These are phyloP conservation scores for Ailurus styani DNA, from an alignment of 2,113 vertebrate species.

Conservation along the genomic window DNA sequence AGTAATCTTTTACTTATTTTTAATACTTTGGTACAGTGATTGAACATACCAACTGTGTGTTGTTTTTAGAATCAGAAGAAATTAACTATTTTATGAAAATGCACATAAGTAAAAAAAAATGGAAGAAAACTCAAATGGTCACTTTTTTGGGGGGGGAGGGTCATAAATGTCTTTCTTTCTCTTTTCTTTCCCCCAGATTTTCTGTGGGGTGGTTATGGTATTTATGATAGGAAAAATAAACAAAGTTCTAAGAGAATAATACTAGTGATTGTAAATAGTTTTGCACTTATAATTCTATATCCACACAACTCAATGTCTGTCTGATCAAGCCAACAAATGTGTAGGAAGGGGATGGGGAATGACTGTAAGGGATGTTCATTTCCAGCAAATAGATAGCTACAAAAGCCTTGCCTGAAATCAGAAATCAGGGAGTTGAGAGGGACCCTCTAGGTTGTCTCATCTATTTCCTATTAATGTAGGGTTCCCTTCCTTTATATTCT, in stretches of 20 bases:
- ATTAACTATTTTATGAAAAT: not conserved
- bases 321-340: not conserved
- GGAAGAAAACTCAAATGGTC: not conserved
- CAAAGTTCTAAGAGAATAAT: not conserved
- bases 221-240: not conserved
- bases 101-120: not conserved
- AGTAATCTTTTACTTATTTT: not conserved
- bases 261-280: not conserved
- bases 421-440: not conserved
- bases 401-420: not conserved
- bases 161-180: not conserved
- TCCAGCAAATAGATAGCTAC: not conserved
- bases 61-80: not conserved
- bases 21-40: not conserved
- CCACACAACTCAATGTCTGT: not conserved
- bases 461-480: not conserved
- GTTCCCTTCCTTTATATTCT: no score
- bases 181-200: not conserved
- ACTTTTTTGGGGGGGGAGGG: not conserved
- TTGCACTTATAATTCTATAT: not conserved
- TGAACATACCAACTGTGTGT: not conserved
- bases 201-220: not conserved
- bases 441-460: not conserved
- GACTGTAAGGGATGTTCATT: not conserved
- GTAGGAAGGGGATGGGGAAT: not conserved